Percentiles rank a stretch among this genome's conserved stretches.
These are phyloP conservation scores for Cancer borealis DNA, from an alignment of 2,888 invertebrate species.

Conservation along the genomic window DNA sequence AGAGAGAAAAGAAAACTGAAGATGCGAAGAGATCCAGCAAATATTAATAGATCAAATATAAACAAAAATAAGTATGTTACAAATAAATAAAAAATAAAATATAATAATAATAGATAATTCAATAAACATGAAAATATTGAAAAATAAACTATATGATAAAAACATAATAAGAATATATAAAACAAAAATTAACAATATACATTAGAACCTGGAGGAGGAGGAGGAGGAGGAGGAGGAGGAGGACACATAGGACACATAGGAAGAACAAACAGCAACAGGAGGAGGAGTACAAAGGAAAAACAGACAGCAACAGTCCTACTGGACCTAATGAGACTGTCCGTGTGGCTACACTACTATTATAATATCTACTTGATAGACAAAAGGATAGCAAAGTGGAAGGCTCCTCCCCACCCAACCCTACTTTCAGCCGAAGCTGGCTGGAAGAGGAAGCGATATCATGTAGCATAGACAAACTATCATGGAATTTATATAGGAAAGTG, in stretches of 20 bases:
- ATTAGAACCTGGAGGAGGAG: neutral
- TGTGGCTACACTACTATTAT: too few relatives aligned
- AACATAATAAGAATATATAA: too few relatives aligned
- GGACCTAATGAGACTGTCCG: too few relatives aligned
- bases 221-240: neutral
- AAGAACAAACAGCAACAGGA: neutral
- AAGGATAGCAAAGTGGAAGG: neutral
- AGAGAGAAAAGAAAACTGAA: neutral
- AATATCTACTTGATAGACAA: neutral
- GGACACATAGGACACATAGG: neutral
- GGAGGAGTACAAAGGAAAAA: neutral
- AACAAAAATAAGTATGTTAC: neutral
- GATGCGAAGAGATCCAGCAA: neutral
- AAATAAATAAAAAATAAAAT: neutral
- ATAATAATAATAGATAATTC: neutral
- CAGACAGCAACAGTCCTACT: neutral
- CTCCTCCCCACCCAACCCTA: too few relatives aligned
- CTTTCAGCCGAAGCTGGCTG: too few relatives aligned
- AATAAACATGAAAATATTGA: neutral
- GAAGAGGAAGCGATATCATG: too few relatives aligned
- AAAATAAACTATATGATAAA: too few relatives aligned
- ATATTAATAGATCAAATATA: neutral
- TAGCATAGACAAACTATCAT: too few relatives aligned
- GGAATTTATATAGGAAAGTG: too few relatives aligned
- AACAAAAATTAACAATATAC: neutral